Base-by-base conservation (phyloP, 1,140 invertebrate genomes). In the Calephelis nemesis region DNA sequence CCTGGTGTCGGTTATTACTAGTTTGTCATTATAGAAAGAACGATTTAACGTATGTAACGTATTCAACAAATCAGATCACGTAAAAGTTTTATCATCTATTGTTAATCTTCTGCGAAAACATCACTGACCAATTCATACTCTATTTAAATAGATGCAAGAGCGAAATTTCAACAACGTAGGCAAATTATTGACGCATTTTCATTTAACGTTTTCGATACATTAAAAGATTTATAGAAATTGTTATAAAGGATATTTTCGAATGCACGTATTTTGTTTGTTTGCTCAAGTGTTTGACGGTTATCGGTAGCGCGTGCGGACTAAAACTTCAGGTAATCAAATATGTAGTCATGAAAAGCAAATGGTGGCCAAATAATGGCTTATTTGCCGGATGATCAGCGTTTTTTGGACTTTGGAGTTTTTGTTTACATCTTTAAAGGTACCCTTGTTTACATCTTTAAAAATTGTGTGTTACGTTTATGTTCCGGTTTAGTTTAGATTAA, bases 271-370 rank as follows among this genome's bases (percentile, higher is more conserved):
- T n/a, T 50, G 52, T 58, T 30, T 58, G 52, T 58, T 58, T 58
- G 52, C 30, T 58, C 52, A 58, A 58, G 19, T 58, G 52, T 58
- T 58, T 58, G 52, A 58, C 52, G 52, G 19, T 60, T 60, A 60
- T 60, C 54, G 54, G 54, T 39, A n/a, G 30, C 30, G 54, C 54
- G 54, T 60, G 54, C 54, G 54, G 54, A 30, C 15, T 10, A 15
- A 19, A 58, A 15, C 1, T 30, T 60, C 12, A 19, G 39, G 54
- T 11, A 39, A 60, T 60, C 54, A 60, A 60, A 60, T 19, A 60
- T 60, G 30, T 60, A 60, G 30, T 60, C 54, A 40, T 19, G 54
- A 60, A 60, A 15, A 40, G 54, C 54, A 60, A 60, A 60, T 30
- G 30, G 30, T 40, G 12, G 11, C 54, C 30, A 30, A 60, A 60